Conservation (phyloP, 2,113 vertebrate species). For the Toxostoma redivivum region DNA sequence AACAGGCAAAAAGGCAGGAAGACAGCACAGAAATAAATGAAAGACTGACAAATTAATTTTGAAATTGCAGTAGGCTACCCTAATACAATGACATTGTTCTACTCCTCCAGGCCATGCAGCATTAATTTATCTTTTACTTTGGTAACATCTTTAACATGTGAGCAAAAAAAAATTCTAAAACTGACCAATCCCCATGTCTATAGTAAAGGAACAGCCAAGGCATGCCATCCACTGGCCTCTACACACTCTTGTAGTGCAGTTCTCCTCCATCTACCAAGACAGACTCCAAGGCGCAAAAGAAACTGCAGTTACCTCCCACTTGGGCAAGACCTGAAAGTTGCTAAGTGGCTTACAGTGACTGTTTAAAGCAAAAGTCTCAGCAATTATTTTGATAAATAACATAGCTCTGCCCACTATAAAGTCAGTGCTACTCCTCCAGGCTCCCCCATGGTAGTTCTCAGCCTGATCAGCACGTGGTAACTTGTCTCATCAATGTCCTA, state of each 20-base stretch:
- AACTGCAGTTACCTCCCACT: background rate
- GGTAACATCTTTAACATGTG: background rate
- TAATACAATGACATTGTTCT: background rate
- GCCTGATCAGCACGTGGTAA: background rate
- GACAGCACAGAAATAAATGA: background rate
- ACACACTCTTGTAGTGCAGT: background rate
- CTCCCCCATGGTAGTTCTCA: background rate
- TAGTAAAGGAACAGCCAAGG: background rate
- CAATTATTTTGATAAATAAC: background rate
- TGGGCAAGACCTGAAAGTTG: background rate
- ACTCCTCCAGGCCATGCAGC: background rate
- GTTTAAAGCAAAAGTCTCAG: background rate
- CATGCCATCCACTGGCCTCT: background rate
- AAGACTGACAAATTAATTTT: background rate
- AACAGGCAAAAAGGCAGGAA: background rate
- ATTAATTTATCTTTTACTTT: background rate
- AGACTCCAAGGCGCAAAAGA: background rate
- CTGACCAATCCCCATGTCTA: background rate
- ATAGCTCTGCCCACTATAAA: background rate
- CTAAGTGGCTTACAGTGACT: background rate
- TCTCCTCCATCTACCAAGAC: background rate
- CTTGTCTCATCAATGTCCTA: background rate
- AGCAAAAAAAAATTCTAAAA: background rate
- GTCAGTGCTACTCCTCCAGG: background rate
- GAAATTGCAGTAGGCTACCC: background rate